These are phyloP conservation scores for Lutraria rhynchaena DNA, from an alignment of 1,140 invertebrate genomes.

Conservation along the genomic window DNA sequence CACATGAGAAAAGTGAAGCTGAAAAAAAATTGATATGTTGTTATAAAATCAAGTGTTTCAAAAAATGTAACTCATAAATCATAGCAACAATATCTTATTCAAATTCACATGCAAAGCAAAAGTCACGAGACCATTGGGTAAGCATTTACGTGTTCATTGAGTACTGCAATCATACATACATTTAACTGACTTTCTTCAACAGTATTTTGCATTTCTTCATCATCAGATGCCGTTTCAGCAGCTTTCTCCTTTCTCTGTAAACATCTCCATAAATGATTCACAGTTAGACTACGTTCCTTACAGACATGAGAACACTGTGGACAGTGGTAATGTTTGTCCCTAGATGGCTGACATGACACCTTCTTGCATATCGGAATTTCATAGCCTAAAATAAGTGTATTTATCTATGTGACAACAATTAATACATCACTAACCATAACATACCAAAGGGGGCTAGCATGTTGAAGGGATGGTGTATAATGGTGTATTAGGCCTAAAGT, in stretches of 20 bases:
- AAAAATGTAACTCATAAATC: too few species aligned
- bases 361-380: conserved; percentile 57
- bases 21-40: conserved; percentile 6
- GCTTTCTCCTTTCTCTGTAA: conserved; percentile 38
- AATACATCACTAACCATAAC: too few species aligned
- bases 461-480: too few species aligned
- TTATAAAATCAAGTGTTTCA: too few species aligned
- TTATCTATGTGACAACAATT: too few species aligned
- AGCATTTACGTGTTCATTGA: too few species aligned
- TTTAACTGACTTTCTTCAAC: conserved; percentile 50
- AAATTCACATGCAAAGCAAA: too few species aligned
- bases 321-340: conserved; percentile 59
- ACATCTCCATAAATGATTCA: conserved; percentile 62
- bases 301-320: conserved; percentile 53
- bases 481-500: too few species aligned
- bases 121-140: too few species aligned
- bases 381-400: conserved; percentile 45
- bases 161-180: too few species aligned
- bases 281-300: conserved; percentile 51
- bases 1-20: conserved; percentile 56
- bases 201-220: conserved; percentile 40
- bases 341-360: conserved; percentile 7
- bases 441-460: too few species aligned
- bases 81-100: too few species aligned
- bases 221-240: not conserved